Percentiles rank a stretch among this genome's conserved stretches.
phyloP scores from a whole-genome alignment of 2,797 vertebrate genomes.

The Echeneis naucrates region DNA sequence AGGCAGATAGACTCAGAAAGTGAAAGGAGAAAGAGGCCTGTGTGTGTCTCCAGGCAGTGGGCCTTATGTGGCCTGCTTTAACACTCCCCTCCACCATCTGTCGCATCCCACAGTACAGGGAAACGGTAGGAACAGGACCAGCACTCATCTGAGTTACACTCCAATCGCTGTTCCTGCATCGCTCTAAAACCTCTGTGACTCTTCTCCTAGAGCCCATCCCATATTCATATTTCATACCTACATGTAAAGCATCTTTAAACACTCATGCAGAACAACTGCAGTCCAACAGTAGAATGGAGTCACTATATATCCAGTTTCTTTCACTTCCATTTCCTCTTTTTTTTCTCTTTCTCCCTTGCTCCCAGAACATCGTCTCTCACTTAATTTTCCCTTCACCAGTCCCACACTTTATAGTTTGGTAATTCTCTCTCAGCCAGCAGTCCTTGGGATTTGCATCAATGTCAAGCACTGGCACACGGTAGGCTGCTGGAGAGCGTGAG shows the following conservation, averaged over 20 bases:
- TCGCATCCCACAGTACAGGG: constrained; percentile 65
- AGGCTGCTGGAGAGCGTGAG: constrained; percentile 50
- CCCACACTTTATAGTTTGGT: constrained; percentile 52
- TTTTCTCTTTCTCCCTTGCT: constrained; percentile 29
- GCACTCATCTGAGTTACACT: constrained; percentile 42
- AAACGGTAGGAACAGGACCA: constrained; percentile 47
- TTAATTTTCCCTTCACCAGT: constrained; percentile 54
- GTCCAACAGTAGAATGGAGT: constrained; percentile 46
- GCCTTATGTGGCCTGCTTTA: constrained; percentile 72
- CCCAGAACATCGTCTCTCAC: constrained; percentile 53
- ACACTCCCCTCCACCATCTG: constrained; percentile 79
- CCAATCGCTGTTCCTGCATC: constrained; percentile 53
- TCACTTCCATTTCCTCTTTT: background rate
- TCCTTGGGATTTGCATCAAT: constrained; percentile 73
- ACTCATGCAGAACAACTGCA: constrained; percentile 22
- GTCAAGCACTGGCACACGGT: constrained; percentile 47
- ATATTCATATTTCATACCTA: constrained; percentile 58
- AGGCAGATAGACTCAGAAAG: constrained; percentile 27
- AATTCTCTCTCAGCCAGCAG: constrained; percentile 59
- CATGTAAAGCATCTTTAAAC: constrained; percentile 45
- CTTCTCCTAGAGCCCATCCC: constrained; percentile 28
- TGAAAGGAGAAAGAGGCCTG: constrained; percentile 42
- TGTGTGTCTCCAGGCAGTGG: constrained; percentile 68
- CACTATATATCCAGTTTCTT: constrained; percentile 24
- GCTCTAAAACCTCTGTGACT: constrained; percentile 23